Evolutionary conservation across 2,888 invertebrate genomes (phyloP).

Genomic region (Drosophila hawaiiensis): DNA sequence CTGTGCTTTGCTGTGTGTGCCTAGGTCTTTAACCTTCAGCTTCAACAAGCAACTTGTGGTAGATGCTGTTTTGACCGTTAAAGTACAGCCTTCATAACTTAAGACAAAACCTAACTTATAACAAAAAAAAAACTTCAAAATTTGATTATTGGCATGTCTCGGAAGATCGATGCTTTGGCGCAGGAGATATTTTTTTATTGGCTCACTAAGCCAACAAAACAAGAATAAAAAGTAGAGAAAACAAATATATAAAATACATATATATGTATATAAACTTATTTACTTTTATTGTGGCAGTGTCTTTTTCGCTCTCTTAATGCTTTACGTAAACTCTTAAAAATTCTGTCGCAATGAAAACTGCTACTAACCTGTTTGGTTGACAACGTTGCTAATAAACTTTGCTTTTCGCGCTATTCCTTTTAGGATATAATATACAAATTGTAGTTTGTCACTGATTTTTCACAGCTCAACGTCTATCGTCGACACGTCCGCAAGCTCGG

Average conservation of each 20-base stretch:
- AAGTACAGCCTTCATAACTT: conserved; percentile 54
- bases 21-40: conserved; percentile 47
- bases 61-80: conserved; percentile 50
- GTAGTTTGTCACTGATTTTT: conserved; percentile 8
- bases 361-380: conserved; percentile 55
- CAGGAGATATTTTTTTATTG: conserved; percentile 5
- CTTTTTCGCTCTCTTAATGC: conserved; percentile 6
- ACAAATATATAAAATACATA: neutral
- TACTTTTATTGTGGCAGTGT: conserved; percentile 2
- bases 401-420: conserved; percentile 40
- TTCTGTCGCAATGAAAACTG: conserved; percentile 38
- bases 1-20: conserved; percentile 11
- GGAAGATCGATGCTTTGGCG: conserved; percentile 1
- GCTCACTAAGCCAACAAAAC: conserved; percentile 7
- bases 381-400: conserved; percentile 29
- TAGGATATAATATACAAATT: conserved; percentile 12
- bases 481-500: conserved; percentile 63
- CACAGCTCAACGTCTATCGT: conserved; percentile 2
- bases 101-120: neutral
- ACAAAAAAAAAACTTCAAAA: neutral
- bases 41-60: conserved; percentile 7
- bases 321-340: conserved; percentile 59
- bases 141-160: conserved; percentile 15
- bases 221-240: conserved; percentile 7
- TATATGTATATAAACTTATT: neutral